Percentiles rank a stretch among this genome's conserved stretches.
These are phyloP conservation scores for Drosophila busckii DNA, from an alignment of 1,140 invertebrate genomes.

Conservation along the genomic window DNA sequence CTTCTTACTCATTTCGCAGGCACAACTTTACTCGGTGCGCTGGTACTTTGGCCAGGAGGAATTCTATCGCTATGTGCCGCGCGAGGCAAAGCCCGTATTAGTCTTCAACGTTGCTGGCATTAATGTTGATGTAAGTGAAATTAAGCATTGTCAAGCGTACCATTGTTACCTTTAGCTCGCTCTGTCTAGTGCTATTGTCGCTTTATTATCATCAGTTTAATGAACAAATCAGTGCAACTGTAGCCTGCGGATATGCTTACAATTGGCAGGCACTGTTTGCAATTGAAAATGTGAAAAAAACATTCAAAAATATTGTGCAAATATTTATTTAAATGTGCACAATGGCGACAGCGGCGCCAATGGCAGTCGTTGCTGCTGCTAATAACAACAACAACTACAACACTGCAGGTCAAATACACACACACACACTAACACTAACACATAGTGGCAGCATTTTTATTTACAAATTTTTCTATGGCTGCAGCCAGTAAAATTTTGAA, in stretches of 20 bases:
- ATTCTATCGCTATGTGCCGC: constrained; percentile 87
- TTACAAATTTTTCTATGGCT: constrained; percentile 61
- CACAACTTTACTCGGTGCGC: constrained; percentile 88
- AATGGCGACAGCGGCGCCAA: constrained; percentile 38
- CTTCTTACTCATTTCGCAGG: constrained; percentile 69
- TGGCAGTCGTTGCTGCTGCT: constrained; percentile 24
- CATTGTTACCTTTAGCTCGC: too few relatives aligned
- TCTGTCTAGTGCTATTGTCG: constrained; percentile 13
- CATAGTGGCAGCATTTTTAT: constrained; percentile 60
- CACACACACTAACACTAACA: not conserved
- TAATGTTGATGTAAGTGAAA: constrained; percentile 87
- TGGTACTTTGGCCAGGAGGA: constrained; percentile 90
- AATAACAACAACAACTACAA: constrained; percentile 5
- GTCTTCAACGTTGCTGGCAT: constrained; percentile 86
- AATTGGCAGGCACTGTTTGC: constrained; percentile 30
- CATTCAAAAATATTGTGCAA: constrained; percentile 69
- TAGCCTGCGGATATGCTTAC: constrained; percentile 33
- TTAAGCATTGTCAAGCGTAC: constrained; percentile 37
- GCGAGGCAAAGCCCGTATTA: constrained; percentile 84
- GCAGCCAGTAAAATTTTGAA: constrained; percentile 64
- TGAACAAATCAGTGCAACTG: constrained; percentile 41
- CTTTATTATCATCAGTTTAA: too few relatives aligned
- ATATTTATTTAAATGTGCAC: constrained; percentile 71
- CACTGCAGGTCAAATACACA: constrained; percentile 19
- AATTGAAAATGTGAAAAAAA: constrained; percentile 60